phyloP scores from a whole-genome alignment of 2,113 vertebrate species.

The Chloroceryle aenea region DNA sequence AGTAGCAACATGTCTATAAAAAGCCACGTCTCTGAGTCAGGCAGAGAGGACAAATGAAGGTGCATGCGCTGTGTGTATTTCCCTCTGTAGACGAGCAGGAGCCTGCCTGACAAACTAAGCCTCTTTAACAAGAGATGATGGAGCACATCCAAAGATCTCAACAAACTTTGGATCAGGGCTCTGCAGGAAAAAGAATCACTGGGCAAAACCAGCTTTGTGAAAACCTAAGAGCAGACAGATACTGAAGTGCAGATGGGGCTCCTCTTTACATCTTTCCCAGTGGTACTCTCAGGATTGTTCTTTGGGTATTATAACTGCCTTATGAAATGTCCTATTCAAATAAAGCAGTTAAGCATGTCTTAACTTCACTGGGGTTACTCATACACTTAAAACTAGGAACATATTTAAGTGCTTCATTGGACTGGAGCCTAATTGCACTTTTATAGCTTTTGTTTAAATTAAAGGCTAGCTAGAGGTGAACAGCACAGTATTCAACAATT shows the following conservation, averaged over 20 bases:
- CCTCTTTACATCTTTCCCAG: background rate
- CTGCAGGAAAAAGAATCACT: background rate
- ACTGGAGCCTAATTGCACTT: conserved; percentile 43
- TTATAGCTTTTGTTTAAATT: conserved; percentile 55
- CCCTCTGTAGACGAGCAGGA: background rate
- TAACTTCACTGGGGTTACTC: conserved; percentile 2
- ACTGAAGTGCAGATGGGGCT: background rate
- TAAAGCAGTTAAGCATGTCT: background rate
- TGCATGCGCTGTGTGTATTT: fast-evolving
- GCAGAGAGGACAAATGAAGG: conserved; percentile 44
- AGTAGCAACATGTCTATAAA: background rate
- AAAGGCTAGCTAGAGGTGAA: conserved; percentile 59
- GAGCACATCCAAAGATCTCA: background rate
- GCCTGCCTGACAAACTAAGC: background rate
- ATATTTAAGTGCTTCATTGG: conserved; percentile 45
- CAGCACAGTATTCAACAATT: background rate
- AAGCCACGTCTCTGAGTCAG: background rate
- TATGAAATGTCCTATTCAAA: background rate
- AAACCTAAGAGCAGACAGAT: background rate
- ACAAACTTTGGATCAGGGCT: background rate
- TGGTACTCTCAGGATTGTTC: background rate
- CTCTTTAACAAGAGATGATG: background rate
- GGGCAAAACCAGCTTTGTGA: background rate
- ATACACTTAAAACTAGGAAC: conserved; percentile 1
- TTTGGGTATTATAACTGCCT: background rate